A percentile compares a stretch with the other conserved stretches of the same genome.
Evolutionary conservation across 2,797 vertebrate genomes (phyloP).

Genomic region (Ctenosaura bakeri): DNA sequence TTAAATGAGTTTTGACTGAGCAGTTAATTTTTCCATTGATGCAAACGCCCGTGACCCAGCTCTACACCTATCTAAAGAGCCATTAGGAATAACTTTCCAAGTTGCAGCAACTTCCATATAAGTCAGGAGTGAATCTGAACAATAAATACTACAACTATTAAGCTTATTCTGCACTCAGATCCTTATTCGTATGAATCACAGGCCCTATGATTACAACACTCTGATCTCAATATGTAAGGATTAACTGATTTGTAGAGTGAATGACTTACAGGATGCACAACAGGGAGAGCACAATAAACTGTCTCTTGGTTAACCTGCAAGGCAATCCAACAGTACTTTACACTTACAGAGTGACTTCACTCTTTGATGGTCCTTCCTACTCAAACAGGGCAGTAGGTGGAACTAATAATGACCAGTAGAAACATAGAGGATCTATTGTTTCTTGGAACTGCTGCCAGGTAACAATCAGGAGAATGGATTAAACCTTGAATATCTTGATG

Average conservation of each 20-base stretch:
- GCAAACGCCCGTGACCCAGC: background rate
- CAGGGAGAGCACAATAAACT: background rate
- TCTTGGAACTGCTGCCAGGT: slow-evolving; percentile 7
- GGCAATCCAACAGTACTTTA: background rate
- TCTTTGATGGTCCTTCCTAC: background rate
- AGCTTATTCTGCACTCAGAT: background rate
- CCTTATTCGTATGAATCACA: background rate
- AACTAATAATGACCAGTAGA: background rate
- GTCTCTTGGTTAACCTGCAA: background rate
- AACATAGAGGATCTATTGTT: background rate
- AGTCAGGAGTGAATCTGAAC: background rate
- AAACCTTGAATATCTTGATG: background rate
- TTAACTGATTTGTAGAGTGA: background rate
- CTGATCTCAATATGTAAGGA: background rate
- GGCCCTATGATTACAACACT: background rate
- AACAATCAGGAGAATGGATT: background rate
- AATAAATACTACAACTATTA: background rate
- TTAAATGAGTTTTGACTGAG: too few species aligned
- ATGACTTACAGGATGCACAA: background rate
- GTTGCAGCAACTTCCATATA: background rate
- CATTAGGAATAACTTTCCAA: background rate
- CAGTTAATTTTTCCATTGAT: background rate
- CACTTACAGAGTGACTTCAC: background rate
- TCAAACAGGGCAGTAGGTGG: background rate
- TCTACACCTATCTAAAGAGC: background rate